Evolutionary conservation across 2,113 vertebrate genomes (phyloP), one percentile per base, ranked within the genome.

Genomic region (Lagopus leucura): DNA sequence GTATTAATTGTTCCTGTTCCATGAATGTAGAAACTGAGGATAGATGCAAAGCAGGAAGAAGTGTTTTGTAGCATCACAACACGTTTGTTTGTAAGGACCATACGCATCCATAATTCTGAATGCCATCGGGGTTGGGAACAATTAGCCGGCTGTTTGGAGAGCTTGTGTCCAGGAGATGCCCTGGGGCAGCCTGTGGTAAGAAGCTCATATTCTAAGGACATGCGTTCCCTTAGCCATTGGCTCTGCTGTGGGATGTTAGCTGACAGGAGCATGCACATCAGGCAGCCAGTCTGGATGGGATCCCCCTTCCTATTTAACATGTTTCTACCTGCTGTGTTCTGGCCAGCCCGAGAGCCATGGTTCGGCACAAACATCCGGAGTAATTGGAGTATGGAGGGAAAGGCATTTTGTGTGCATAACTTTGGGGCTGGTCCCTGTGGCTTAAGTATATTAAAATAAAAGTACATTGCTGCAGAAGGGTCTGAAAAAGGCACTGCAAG

Each of bases 361-460:
- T 58, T 92, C 89, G 87, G 72, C 84, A 88, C 34, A 45, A 20
- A 66, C 1, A 1, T 58, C 85, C 64, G 42, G 42, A 42, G 55
- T 25, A 25, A 38, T 2, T 17, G 28, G 64, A 77, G 76, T 38
- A 45, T 14, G 42, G 79, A 91, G 34, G 64, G 66, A 91, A 90
- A 83, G 48, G 70, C 48, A 43, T 83, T 95, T 93, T 93, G 88
- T 82, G 92, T n/a, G 2, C 58, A 52, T 27, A 91, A 14, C 27
- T 83, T 67, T 25, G 57, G 85, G 94, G 88, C 86, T 92, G 89
- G 82, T 88, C 89, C 72, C 91, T 67, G 27, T 45, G 65, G 30
- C 57, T 80, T 58, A 70, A 47, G 14, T 74, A 21, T 19, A 57
- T 52, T 47, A 73, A 88, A 91, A 71, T 71, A 55, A 86, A 89